Percentiles rank a stretch among this genome's conserved stretches.
phyloP scores from a whole-genome alignment of 2,113 vertebrate species.

The Pangasianodon gigas region DNA sequence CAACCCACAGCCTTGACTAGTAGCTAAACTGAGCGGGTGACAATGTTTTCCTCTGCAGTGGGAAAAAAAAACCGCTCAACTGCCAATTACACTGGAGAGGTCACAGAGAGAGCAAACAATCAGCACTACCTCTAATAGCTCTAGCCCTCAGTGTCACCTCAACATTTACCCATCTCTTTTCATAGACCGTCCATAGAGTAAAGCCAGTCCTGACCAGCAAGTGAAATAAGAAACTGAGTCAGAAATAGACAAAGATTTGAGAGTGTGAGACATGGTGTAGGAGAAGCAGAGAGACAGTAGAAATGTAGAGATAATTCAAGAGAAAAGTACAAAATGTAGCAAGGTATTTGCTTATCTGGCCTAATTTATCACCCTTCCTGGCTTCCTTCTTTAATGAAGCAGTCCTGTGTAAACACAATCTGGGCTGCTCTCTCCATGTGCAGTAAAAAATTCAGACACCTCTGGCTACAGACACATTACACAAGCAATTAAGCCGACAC shows the following conservation, averaged over 20 bases:
- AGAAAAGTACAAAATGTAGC: constrained; percentile 16
- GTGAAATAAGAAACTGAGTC: background rate
- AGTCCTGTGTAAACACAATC: constrained; percentile 18
- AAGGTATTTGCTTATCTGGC: constrained; percentile 6
- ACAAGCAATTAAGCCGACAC: constrained; percentile 33
- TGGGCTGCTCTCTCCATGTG: background rate
- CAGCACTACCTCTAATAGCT: constrained; percentile 27
- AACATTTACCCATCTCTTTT: constrained; percentile 40
- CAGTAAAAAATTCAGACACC: constrained; percentile 1
- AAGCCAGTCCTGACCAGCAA: background rate
- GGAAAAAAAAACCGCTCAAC: background rate
- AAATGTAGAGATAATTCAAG: background rate
- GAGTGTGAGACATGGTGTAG: background rate
- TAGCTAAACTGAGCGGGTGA: constrained; percentile 21
- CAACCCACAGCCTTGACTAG: constrained; percentile 37
- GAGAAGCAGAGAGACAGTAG: background rate
- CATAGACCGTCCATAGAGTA: constrained; percentile 6
- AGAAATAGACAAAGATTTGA: background rate
- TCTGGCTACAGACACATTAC: constrained; percentile 27
- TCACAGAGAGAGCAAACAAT: constrained; percentile 41
- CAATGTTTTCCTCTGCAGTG: constrained; percentile 25
- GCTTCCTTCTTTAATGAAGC: constrained; percentile 25
- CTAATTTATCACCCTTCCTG: constrained; percentile 2
- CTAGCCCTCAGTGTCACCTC: constrained; percentile 23
- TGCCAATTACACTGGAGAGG: constrained; percentile 31